Evolutionary conservation across 2,888 invertebrate genomes (phyloP), one percentile per base, ranked within the genome.

Genomic region (Epirrhoe tristata): DNA sequence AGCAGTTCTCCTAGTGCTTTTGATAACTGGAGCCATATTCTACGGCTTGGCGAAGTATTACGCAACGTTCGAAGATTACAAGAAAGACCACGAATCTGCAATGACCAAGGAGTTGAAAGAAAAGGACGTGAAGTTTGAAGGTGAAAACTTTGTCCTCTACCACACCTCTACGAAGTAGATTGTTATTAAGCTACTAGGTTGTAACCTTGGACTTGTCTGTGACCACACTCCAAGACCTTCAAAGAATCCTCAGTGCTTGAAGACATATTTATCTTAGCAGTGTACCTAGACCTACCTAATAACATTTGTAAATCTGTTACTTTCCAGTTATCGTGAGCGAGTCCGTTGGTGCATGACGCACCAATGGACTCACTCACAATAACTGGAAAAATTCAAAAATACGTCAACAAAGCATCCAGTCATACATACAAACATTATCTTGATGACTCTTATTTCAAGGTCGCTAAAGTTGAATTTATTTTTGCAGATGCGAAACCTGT

Each of bases 21-120:
- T 96, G 7, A 82, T 95, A 36, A 96, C 96, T 8, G 96, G 96
- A 2, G 89, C 94, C 0, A 91, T 96, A 58, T 96, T 97, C 80
- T 95, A 95, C 78, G 87, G 93, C 1, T 88, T 97, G 31, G 96
- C 97, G 0, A 88, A 86, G 62, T 94, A 94, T 77, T 95, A 96
- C 75, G 83, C 89, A 71, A 86, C 90, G 34, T 79, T 94, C 24
- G 81, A 89, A 72, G 78, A 82, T 50, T 84, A 80, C 62, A 84
- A 81, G 70, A 81, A 79, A 53, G 74, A 71, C 6, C 72, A 78
- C 50, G 72, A 57, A 53, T 66, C 57, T 24, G 71, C 69, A 12
- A 56, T 72, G 58, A 31, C 58, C 14, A 72, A 72, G 53, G 4
- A 74, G 54, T 12, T 48, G 34, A 61, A 68, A 55, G 50, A 65